Conservation (phyloP, 2,113 vertebrate species). For the Epinephelus lanceolatus region DNA sequence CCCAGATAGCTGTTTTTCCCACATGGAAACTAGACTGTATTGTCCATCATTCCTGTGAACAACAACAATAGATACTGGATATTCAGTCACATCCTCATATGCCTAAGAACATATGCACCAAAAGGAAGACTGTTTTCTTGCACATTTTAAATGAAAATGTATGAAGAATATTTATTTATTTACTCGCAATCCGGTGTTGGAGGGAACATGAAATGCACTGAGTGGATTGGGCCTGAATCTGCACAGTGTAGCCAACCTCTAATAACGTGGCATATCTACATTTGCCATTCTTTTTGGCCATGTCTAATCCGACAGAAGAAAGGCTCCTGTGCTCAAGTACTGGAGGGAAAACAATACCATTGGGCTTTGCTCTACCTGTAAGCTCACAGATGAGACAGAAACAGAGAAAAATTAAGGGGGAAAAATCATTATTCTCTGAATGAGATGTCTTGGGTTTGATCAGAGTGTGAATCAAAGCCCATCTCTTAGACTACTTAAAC, state of each 20-base stretch:
- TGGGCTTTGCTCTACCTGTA: slow-evolving; percentile 87
- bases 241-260: slow-evolving; percentile 59
- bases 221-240: slow-evolving; percentile 46
- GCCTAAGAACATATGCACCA: slow-evolving; percentile 24
- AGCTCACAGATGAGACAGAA: slow-evolving; percentile 83
- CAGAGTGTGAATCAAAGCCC: slow-evolving; percentile 98
- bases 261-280: slow-evolving; percentile 78
- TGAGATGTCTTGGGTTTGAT: slow-evolving; percentile 98
- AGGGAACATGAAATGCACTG: slow-evolving; percentile 45
- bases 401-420: slow-evolving; percentile 82
- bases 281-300: slow-evolving; percentile 85
- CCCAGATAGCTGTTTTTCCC: slow-evolving; percentile 7
- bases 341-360: slow-evolving; percentile 85
- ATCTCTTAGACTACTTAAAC: slow-evolving; percentile 99
- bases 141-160: slow-evolving; percentile 51
- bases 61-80: slow-evolving; percentile 55
- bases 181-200: slow-evolving; percentile 39
- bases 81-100: slow-evolving; percentile 49
- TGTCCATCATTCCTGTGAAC: slow-evolving; percentile 31
- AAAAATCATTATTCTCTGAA: slow-evolving; percentile 96
- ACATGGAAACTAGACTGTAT: neutral
- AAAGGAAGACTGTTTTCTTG: slow-evolving; percentile 45
- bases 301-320: slow-evolving; percentile 85
- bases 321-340: slow-evolving; percentile 76
- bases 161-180: slow-evolving; percentile 64